Evolutionary conservation across 2,888 invertebrate genomes (phyloP).

Genomic region (Sinhomidia bicolor): DNA sequence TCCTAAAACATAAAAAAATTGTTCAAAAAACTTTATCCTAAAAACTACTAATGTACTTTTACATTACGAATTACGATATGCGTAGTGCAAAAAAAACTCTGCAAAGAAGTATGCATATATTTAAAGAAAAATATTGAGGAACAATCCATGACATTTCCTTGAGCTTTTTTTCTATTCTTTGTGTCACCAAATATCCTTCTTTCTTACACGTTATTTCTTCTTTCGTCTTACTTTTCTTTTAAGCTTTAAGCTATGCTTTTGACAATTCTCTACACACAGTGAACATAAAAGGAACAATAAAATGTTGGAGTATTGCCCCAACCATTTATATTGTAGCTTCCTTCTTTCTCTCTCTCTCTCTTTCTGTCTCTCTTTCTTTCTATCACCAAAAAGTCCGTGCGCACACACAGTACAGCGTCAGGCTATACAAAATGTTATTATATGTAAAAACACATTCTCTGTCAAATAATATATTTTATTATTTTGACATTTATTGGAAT

Average conservation of each 20-base stretch:
- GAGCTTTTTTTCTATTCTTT: constrained; percentile 10
- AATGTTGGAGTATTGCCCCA: constrained; percentile 4
- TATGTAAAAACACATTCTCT: too few species aligned
- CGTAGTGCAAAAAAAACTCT: neutral
- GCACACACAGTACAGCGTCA: neutral
- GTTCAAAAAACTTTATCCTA: neutral
- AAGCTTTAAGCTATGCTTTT: neutral
- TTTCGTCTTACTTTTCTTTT: neutral
- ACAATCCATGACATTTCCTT: constrained; percentile 17
- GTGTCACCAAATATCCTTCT: neutral
- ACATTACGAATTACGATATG: neutral
- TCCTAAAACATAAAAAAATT: neutral
- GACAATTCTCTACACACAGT: neutral
- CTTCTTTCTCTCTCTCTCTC: too few species aligned
- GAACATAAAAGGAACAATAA: constrained; percentile 27
- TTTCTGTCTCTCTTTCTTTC: neutral
- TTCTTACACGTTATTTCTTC: neutral
- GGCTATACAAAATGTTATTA: neutral
- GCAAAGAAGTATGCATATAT: neutral
- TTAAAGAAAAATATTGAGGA: neutral
- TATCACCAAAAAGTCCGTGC: constrained; percentile 13
- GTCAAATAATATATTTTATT: neutral
- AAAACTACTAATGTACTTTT: neutral
- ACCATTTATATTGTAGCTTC: constrained; percentile 50
- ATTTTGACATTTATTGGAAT: neutral